Conservation (phyloP, 2,888 invertebrate genomes). For the Agriopis aurantiaria region DNA sequence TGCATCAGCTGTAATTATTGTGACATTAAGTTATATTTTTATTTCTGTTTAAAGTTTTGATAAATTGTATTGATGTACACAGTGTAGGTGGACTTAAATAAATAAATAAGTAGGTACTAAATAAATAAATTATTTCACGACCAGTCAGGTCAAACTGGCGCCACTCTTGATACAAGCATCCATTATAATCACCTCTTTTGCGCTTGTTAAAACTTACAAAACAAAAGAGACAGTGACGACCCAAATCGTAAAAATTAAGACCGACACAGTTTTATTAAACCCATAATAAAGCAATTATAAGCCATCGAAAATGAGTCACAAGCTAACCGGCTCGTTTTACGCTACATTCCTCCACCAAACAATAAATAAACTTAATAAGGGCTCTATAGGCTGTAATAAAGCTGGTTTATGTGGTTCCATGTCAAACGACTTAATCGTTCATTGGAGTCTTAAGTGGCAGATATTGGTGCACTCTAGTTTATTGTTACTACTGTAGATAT, state of each 20-base stretch:
- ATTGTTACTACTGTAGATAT: constrained; percentile 19
- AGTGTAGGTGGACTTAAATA: too few species aligned
- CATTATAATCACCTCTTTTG: too few species aligned
- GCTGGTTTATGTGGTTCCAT: constrained; percentile 14
- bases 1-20: too few species aligned
- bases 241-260: constrained; percentile 10
- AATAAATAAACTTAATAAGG: constrained; percentile 24
- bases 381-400: constrained; percentile 17
- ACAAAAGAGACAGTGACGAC: background rate
- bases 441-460: constrained; percentile 7
- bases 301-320: constrained; percentile 15
- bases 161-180: too few species aligned
- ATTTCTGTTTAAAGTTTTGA: too few species aligned
- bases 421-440: constrained; percentile 23
- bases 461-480: constrained; percentile 28
- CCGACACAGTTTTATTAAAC: constrained; percentile 7
- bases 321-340: constrained; percentile 11
- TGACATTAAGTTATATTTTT: too few species aligned
- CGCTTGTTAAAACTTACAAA: too few species aligned
- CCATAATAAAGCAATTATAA: constrained; percentile 16
- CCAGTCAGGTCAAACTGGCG: too few species aligned
- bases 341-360: constrained; percentile 11
- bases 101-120: too few species aligned
- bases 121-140: too few species aligned
- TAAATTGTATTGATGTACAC: too few species aligned